Evolutionary conservation across 2,888 invertebrate genomes (phyloP).

Genomic region (Lottia gigantea): DNA sequence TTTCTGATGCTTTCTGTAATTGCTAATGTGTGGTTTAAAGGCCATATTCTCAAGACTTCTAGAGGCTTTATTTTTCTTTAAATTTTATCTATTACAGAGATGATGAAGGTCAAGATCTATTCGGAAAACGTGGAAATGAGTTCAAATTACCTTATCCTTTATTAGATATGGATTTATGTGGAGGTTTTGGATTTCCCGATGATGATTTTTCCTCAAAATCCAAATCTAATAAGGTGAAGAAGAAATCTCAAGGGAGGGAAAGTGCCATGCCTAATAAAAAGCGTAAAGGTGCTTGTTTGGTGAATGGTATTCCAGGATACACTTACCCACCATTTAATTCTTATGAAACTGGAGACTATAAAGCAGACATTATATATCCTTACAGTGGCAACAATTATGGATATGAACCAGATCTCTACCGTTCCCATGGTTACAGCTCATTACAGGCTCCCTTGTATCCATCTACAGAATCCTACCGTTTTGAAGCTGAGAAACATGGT

Average conservation of each 20-base stretch:
- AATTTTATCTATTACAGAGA: conserved; percentile 77
- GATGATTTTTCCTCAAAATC: conserved; percentile 58
- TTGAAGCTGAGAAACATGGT: conserved; percentile 58
- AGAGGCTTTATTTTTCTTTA: no score
- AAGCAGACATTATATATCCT: conserved; percentile 61
- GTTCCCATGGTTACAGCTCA: conserved; percentile 53
- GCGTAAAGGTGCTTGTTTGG: conserved; percentile 38
- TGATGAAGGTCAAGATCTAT: conserved; percentile 96
- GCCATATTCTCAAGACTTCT: conserved; percentile 12
- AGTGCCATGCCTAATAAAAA: conserved; percentile 89
- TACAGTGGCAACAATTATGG: conserved; percentile 56
- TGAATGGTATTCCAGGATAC: conserved; percentile 27
- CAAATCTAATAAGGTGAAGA: conserved; percentile 79
- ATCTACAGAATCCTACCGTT: conserved; percentile 50
- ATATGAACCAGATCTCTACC: conserved; percentile 57
- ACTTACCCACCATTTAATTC: conserved; percentile 50
- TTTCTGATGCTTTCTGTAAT: no score
- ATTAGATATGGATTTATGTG: conserved; percentile 70
- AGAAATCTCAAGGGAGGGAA: conserved; percentile 92
- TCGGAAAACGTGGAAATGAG: conserved; percentile 98
- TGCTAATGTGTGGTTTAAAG: background rate
- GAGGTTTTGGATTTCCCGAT: conserved; percentile 60
- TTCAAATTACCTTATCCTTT: conserved; percentile 97
- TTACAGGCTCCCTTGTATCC: conserved; percentile 50
- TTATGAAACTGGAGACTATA: conserved; percentile 57